Evolutionary conservation across 2,113 vertebrate genomes (phyloP).

Genomic region (Chaetura pelagica): DNA sequence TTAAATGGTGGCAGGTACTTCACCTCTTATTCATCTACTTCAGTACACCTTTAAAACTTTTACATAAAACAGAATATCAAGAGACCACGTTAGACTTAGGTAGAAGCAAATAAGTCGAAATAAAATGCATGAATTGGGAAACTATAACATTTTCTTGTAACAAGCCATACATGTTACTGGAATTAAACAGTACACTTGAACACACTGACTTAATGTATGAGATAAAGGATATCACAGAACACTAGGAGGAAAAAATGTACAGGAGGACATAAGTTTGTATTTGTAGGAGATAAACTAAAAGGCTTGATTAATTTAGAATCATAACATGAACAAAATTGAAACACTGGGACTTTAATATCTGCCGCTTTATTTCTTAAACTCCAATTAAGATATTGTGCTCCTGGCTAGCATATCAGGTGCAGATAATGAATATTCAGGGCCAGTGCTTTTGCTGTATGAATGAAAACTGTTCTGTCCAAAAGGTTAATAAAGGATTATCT

Average conservation of each 20-base stretch:
- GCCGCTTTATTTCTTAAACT: neutral
- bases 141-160: neutral
- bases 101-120: neutral
- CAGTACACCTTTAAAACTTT: neutral
- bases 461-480: neutral
- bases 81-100: neutral
- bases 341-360: neutral
- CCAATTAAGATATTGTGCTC: neutral
- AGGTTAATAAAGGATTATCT: slow-evolving; percentile 21
- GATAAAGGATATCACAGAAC: neutral
- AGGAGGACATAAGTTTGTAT: neutral
- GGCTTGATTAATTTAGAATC: neutral
- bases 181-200: neutral
- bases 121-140: neutral
- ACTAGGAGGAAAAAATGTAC: neutral
- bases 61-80: neutral
- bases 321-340: neutral
- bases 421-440: neutral
- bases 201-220: neutral
- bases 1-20: neutral
- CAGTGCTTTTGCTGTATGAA: neutral
- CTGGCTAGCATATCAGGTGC: neutral
- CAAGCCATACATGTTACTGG: neutral
- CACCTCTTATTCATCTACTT: neutral
- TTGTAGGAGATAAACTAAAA: neutral